Percentiles rank a stretch among this genome's conserved stretches.
Evolutionary conservation across 1,140 invertebrate genomes (phyloP).

Genomic region (Leptinotarsa defecta): DNA sequence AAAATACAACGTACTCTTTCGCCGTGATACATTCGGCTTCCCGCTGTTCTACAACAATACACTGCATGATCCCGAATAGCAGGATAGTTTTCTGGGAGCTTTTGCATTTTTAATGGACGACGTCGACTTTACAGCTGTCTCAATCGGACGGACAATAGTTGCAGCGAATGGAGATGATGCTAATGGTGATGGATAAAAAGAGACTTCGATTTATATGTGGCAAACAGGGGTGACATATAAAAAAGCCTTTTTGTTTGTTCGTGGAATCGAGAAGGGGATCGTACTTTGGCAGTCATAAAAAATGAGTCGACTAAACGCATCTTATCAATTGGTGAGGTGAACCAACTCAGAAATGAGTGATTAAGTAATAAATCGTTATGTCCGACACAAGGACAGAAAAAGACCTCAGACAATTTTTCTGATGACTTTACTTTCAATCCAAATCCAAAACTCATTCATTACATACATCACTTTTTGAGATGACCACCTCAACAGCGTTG

Average conservation of each 20-base stretch:
- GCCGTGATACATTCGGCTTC: slow-evolving; percentile 46
- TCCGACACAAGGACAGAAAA: no score
- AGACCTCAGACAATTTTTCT: no score
- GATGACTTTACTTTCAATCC: no score
- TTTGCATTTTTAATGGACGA: slow-evolving; percentile 40
- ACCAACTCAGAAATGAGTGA: no score
- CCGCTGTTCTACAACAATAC: slow-evolving; percentile 44
- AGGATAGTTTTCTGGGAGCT: slow-evolving; percentile 36
- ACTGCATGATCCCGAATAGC: slow-evolving; percentile 34
- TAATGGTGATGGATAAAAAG: slow-evolving; percentile 27
- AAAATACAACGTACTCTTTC: slow-evolving; percentile 46
- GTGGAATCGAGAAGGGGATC: no score
- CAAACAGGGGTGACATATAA: background rate
- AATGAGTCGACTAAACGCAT: no score
- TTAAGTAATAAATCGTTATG: no score
- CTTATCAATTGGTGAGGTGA: no score
- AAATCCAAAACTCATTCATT: no score
- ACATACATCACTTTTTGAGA: no score
- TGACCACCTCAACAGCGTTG: no score
- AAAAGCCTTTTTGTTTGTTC: background rate
- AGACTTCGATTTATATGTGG: background rate
- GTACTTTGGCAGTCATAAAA: no score
- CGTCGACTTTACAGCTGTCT: slow-evolving; percentile 49
- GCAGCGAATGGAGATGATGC: background rate
- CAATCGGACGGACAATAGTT: slow-evolving; percentile 40